Conservation (phyloP, 2,888 invertebrate genomes). For the Cataglyphis albicans region DNA sequence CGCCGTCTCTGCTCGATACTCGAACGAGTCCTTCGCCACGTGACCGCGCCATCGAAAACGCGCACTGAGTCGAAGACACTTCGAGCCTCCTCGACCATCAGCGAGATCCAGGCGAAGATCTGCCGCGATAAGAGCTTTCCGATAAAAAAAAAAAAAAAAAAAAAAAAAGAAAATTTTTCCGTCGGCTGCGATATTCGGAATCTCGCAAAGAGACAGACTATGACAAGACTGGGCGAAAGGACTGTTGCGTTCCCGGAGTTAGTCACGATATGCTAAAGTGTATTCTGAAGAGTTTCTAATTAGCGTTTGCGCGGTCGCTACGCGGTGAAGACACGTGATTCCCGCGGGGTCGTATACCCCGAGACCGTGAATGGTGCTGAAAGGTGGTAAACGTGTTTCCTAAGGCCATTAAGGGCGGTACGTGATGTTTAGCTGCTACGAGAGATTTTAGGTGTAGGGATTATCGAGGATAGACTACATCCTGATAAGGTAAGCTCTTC, state of each 20-base stretch:
- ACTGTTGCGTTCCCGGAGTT: conserved; percentile 8
- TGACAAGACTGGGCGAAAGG: conserved; percentile 18
- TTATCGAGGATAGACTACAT: conserved; percentile 36
- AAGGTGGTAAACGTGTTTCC: conserved; percentile 67
- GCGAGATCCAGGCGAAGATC: not conserved
- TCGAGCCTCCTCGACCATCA: not conserved
- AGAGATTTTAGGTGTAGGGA: conserved; percentile 51
- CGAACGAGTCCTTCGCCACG: conserved; percentile 63
- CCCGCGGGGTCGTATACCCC: conserved; percentile 58
- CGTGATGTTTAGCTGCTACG: conserved; percentile 50
- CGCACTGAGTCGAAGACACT: not conserved
- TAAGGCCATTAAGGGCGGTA: conserved; percentile 46
- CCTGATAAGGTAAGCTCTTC: conserved; percentile 42
- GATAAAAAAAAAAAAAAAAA: not conserved
- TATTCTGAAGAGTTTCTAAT: not conserved
- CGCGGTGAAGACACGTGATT: conserved; percentile 58
- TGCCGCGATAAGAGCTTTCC: not conserved
- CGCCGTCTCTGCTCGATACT: conserved; percentile 38
- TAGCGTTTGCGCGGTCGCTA: not conserved
- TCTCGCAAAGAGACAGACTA: conserved; percentile 15
- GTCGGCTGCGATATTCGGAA: not conserved
- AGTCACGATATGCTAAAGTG: conserved; percentile 16
- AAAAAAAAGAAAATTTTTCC: not conserved
- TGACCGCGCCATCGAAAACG: conserved; percentile 53
- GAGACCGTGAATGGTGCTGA: conserved; percentile 66